Base-by-base conservation (phyloP, 1,140 invertebrate genomes). In the Zaprionus davidi region DNA sequence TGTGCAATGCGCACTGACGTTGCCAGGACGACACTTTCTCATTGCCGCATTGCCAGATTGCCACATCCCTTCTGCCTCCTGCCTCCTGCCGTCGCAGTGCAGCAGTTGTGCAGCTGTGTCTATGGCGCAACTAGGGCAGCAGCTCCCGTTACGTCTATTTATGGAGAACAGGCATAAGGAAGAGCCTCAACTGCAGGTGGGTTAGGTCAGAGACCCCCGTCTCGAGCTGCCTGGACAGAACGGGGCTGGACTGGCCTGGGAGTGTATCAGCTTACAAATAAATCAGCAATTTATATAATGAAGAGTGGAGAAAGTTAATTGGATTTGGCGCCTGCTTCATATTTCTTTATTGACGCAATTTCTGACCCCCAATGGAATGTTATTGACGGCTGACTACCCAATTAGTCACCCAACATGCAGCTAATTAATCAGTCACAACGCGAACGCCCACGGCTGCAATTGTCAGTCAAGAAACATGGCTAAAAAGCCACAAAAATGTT, bases 251-350 rank as follows among this genome's bases (percentile, higher is more conserved):
- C 44, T 20, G 28, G 15, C 41, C n/a, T 26, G 5, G 1, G 31
- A 34, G 4, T 44, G 67, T 88, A 83, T 78, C 62, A 55, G 41
- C 55, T 88, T 81, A 63, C 84, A 62, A 41, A 76, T 76, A 78
- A 75, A 68, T 75, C 71, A 78, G 71, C 56, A 60, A 66, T 56
- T 56, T 41, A 58, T 58, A 67, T 69, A 56, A 59, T 56, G 44
- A 60, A 44, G 44, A 71, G 46, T 51, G 62, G 34, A 58, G 41
- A n/a, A n/a, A 73, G 59, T 67, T 84, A 84, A 88, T 88, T 88
- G 78, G 78, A 69, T 79, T 76, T 84, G 53, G 28, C 71, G 71
- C 78, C 78, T 71, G 69, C 65, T 62, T 88, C 76, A 76, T 71
- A 58, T 73, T 79, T 77, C 65, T 73, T 77, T 68, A 74, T 70